Conservation (phyloP, 1,140 invertebrate species). For the Muscidifurax raptorellus region DNA sequence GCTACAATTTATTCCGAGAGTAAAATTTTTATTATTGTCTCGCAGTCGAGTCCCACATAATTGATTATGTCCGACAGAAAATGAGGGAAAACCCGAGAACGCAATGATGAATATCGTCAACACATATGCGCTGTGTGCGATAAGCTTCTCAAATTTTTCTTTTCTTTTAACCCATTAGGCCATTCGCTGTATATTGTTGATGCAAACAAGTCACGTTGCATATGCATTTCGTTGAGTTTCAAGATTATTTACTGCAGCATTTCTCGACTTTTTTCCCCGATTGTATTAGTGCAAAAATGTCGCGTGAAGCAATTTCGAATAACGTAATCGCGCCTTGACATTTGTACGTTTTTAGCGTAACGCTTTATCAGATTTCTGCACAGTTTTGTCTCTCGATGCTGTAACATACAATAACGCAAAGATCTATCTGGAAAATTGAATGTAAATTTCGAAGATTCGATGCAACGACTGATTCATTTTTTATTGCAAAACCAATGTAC, state of each 20-base stretch:
- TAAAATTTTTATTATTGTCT: background rate
- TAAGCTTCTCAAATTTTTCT: conserved; percentile 20
- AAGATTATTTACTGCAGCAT: background rate
- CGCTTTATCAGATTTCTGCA: background rate
- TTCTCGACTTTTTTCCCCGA: no score
- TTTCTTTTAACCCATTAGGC: background rate
- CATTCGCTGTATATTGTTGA: background rate
- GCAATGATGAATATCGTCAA: background rate
- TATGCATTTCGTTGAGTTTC: background rate
- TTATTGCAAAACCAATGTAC: no score
- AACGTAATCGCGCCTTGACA: background rate
- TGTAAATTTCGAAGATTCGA: no score
- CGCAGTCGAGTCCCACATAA: background rate
- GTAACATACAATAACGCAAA: background rate
- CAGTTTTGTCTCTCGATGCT: background rate
- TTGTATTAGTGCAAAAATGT: background rate
- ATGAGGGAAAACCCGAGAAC: conserved; percentile 15
- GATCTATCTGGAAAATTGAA: background rate
- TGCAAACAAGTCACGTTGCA: background rate
- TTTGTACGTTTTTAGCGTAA: background rate
- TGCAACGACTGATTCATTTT: no score
- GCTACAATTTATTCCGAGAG: background rate
- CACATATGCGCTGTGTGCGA: background rate
- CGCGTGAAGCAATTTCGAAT: background rate
- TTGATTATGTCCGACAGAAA: conserved; percentile 14